Evolutionary conservation across 2,888 invertebrate genomes (phyloP).

Genomic region (Drosophila pseudotakahashii): DNA sequence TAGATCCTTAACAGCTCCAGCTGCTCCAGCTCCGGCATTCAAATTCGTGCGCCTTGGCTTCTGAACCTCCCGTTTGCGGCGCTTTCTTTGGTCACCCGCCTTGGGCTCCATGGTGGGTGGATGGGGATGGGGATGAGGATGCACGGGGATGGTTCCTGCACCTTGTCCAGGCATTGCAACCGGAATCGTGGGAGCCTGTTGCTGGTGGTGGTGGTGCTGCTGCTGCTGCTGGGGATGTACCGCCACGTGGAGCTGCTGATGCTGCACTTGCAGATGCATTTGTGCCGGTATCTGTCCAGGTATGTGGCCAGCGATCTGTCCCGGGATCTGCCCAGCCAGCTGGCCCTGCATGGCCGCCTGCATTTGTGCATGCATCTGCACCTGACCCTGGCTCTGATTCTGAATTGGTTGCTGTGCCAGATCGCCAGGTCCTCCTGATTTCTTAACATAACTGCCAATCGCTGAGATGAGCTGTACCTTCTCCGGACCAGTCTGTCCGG

Average conservation of each 20-base stretch:
- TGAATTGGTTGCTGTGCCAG: constrained; percentile 15
- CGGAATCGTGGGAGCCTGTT: background rate
- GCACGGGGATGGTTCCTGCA: background rate
- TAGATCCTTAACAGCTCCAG: constrained; percentile 87
- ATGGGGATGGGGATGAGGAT: no score
- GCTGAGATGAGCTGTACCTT: constrained; percentile 53
- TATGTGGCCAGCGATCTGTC: constrained; percentile 11
- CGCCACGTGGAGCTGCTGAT: constrained; percentile 3
- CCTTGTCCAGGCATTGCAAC: background rate
- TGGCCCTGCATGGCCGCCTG: constrained; percentile 39
- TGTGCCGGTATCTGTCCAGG: no score
- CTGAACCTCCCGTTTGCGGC: constrained; percentile 91
- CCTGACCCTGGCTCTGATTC: constrained; percentile 29
- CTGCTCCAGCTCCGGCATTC: constrained; percentile 84
- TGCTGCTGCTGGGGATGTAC: constrained; percentile 30
- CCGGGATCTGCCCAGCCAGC: constrained; percentile 6
- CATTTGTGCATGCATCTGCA: constrained; percentile 44
- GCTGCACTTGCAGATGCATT: constrained; percentile 38
- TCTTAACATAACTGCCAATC: constrained; percentile 39
- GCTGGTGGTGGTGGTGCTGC: constrained; percentile 35
- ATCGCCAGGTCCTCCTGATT: constrained; percentile 18
- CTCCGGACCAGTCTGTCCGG: constrained; percentile 20
- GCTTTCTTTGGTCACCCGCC: constrained; percentile 87
- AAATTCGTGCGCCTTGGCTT: constrained; percentile 89
- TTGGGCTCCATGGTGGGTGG: constrained; percentile 52